Evolutionary conservation across 2,113 vertebrate species (phyloP).

Genomic region (Aptenodytes forsteri): DNA sequence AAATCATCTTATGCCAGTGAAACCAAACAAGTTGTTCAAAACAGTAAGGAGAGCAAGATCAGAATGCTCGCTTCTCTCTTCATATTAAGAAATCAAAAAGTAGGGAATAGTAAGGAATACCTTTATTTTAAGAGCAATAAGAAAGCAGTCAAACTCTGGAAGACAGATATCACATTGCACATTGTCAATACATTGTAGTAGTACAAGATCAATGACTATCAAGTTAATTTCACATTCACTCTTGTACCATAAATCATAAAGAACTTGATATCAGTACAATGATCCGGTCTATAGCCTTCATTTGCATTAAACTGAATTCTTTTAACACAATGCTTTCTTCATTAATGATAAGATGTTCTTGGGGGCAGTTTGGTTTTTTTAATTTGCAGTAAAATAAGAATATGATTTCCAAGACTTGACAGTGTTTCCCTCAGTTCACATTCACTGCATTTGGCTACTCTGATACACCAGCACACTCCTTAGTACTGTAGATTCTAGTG

Average conservation of each 20-base stretch:
- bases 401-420: neutral
- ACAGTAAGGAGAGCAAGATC: neutral
- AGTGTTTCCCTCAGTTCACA: neutral
- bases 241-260: conserved; percentile 22
- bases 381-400: neutral
- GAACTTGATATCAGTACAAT: neutral
- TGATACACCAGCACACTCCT: neutral
- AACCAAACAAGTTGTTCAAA: neutral
- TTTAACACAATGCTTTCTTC: neutral
- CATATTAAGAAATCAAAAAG: neutral
- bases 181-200: neutral
- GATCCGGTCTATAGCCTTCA: neutral
- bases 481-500: neutral
- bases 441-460: neutral
- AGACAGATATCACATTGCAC: neutral
- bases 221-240: conserved; percentile 31
- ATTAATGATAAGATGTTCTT: neutral
- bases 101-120: neutral
- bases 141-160: neutral
- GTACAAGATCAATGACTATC: conserved; percentile 36
- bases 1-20: neutral
- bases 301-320: neutral
- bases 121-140: neutral
- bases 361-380: neutral
- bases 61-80: neutral